These are phyloP conservation scores for Coptodon bakossiorum DNA, from an alignment of 2,113 vertebrate species.

Conservation along the genomic window DNA sequence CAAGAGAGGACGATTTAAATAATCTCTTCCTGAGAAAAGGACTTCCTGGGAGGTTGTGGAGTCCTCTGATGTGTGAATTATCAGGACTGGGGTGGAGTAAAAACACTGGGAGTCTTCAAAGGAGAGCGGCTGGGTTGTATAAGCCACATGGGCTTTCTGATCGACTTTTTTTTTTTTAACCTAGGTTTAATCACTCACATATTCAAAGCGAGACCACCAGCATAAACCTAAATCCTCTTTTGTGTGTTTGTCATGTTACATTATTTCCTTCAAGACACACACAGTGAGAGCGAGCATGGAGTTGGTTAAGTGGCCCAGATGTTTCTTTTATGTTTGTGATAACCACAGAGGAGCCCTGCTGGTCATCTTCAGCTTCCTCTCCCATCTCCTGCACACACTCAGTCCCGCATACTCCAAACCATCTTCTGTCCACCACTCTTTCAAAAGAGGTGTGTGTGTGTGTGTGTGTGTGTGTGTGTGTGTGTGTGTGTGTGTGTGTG, in stretches of 20 bases:
- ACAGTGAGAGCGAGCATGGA: not conserved
- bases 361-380: constrained; percentile 34
- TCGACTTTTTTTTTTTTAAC: not conserved
- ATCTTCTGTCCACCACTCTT: constrained; percentile 7
- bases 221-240: constrained; percentile 14
- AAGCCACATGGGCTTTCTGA: not conserved
- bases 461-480: too few species aligned
- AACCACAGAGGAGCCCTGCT: not conserved
- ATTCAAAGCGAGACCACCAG: not conserved
- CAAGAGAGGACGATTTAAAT: constrained; percentile 12
- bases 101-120: not conserved
- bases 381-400: not conserved
- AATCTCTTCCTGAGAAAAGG: constrained; percentile 4
- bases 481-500: too few species aligned
- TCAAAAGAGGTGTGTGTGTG: too few species aligned
- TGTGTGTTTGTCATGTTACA: constrained; percentile 26
- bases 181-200: not conserved
- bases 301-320: constrained; percentile 2
- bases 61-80: constrained; percentile 2
- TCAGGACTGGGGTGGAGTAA: not conserved
- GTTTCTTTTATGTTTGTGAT: constrained; percentile 37
- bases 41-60: constrained; percentile 16
- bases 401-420: not conserved
- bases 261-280: not conserved
- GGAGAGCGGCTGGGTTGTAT: not conserved